Base-by-base conservation (phyloP, 1,140 invertebrate species). In the Heliconius hermathena region DNA sequence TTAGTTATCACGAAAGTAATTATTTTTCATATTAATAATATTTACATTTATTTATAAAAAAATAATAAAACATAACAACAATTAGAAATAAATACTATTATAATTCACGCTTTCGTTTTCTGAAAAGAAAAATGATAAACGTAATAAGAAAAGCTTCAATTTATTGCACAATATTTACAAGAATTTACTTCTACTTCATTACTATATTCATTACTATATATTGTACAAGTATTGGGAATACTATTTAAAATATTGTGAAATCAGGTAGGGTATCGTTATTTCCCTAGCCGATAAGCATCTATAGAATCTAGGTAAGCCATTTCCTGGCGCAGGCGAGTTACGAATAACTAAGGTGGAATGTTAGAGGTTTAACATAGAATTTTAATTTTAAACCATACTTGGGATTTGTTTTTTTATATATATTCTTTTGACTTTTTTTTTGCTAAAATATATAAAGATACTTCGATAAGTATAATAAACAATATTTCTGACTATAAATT, bases 251-350 rank as follows among this genome's bases (percentile, higher is more conserved):
- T 66, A 66, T 66, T 66, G 60, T 66, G 60, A 29, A 66, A 66
- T 66, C 60, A 66, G 60, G 60, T 13, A 66, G 60, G 60, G 60
- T 66, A 66, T 66, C 60, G 60, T 66, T 66, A 66, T 29, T 66
- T 66, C 60, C 60, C 60, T 66, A 66, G 60, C 26, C 60, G 60
- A 66, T 66, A 66, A 66, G 60, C 26, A 66, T 66, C 60, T 66
- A 66, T 66, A 66, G 60, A 66, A 66, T 66, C 60, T 66, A 66
- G 60, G 60, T 22, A 66, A 66, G 60, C 60, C 60, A 66, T 66
- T 66, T 66, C 60, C 60, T 66, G 60, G 60, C 22, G 22, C 60
- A 11, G 22, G 60, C 60, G 60, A 66, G 60, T 26, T 66, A 16
- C 22, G 11, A 66, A 66, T 66, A 66, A 66, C 60, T 66, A 66